Evolutionary conservation across 2,797 vertebrate species (phyloP), one percentile per base, ranked within the genome.

Genomic region (Brotula barbata): DNA sequence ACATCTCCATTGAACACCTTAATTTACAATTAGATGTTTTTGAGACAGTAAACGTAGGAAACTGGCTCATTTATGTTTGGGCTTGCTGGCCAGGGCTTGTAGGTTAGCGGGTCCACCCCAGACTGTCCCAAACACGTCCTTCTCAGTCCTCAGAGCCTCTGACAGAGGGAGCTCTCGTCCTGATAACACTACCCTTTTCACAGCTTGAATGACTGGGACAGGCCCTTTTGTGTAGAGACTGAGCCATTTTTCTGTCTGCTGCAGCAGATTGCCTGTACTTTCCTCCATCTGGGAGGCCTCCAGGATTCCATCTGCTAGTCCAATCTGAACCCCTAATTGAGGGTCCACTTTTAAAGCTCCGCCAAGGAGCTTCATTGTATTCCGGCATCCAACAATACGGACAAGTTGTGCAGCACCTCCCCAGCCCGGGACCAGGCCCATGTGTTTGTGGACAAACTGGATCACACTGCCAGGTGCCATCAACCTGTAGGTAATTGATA

Each of bases 351-450:
- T 89, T 3, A 78, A 22, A 1, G 93, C 89, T 0, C 92, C 91
- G 0, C 85, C 88, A 15, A 99, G 90, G 64, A 98, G 88, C 84
- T 77, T 93, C 53, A 99, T 88, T 13, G 96, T 92, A 2, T 90
- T 85, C 65, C 84, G 82, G 50, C 90, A 86, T 69, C 95, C 95
- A 0, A 96, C 79, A 0, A 97, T 84, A 20, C 69, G 80, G 68
- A 93, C 90, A 3, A 99, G 92, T 56, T 94, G 87, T 0, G 93
- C 87, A 0, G 90, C 89, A 7, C 96, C 95, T 0, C 97, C 97
- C 97, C 97, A 99, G 69, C 94, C 95, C 1, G 97, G 96, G 49
- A 97, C 91, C 82, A 99, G 89, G 5, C 96, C 96, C 95, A 98
- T 97, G 45, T 91, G 93, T 86, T 95, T 99, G 63, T 99, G 97